Evolutionary conservation across 2,888 invertebrate species (phyloP).

Genomic region (Agonopterix subpropinquella): DNA sequence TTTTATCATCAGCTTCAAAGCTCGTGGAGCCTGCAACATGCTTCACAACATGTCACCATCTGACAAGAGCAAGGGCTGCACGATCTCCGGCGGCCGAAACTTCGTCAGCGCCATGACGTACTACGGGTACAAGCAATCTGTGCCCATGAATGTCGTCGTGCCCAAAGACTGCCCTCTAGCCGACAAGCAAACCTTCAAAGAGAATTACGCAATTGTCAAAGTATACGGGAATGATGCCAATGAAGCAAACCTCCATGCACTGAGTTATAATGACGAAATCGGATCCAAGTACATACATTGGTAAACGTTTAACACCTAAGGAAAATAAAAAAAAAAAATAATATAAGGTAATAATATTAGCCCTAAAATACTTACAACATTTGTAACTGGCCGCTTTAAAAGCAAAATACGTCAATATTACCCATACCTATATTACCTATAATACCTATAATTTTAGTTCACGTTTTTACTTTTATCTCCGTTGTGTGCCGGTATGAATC

Average conservation of each 20-base stretch:
- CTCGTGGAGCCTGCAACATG: constrained; percentile 39
- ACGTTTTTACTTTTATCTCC: not conserved
- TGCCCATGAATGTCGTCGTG: constrained; percentile 38
- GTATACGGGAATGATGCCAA: constrained; percentile 31
- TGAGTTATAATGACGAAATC: constrained; percentile 33
- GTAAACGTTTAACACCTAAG: constrained; percentile 21
- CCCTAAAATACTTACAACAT: too few species aligned
- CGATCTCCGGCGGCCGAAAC: constrained; percentile 37
- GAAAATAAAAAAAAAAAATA: too few species aligned
- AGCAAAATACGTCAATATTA: too few species aligned
- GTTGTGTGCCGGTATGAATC: too few species aligned
- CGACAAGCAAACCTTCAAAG: constrained; percentile 33
- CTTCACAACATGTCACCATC: constrained; percentile 24
- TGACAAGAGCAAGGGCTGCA: constrained; percentile 36
- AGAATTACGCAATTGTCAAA: constrained; percentile 40
- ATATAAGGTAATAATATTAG: too few species aligned
- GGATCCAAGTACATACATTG: constrained; percentile 37
- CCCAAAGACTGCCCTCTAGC: constrained; percentile 32
- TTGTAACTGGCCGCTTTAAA: too few species aligned
- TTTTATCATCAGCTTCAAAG: constrained; percentile 30
- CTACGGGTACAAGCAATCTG: constrained; percentile 34
- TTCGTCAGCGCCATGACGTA: constrained; percentile 36
- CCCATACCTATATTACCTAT: too few species aligned
- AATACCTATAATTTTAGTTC: too few species aligned
- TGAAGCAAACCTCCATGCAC: constrained; percentile 37